Conservation (phyloP, 53 echinoderm and acorn worm genomes). For the Paracentrotus lividus region DNA sequence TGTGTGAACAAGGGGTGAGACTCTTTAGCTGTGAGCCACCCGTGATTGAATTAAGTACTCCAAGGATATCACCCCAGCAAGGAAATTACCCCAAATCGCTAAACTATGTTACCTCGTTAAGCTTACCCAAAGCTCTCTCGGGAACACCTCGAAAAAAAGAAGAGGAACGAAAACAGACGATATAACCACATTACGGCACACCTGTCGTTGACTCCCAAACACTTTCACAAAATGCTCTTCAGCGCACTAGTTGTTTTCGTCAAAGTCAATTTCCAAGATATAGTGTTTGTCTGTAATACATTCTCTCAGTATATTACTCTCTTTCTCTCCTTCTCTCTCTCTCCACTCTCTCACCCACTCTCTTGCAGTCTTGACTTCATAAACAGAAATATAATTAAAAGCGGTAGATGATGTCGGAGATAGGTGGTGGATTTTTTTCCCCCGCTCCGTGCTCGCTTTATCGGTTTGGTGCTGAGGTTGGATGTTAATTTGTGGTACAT, state of each 20-base stretch:
- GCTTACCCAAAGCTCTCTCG: slow-evolving; percentile 37
- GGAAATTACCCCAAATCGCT: slow-evolving; percentile 65
- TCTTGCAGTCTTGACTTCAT: neutral
- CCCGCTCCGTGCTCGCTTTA: neutral
- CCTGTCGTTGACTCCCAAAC: slow-evolving; percentile 52
- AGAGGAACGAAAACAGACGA: slow-evolving; percentile 57
- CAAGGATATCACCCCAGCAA: slow-evolving; percentile 40
- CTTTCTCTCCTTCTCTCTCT: neutral
- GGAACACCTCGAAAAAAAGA: slow-evolving; percentile 38
- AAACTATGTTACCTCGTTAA: slow-evolving; percentile 68
- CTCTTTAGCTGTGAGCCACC: slow-evolving; percentile 20
- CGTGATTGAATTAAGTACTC: slow-evolving; percentile 53
- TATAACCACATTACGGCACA: slow-evolving; percentile 56
- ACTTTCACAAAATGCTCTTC: slow-evolving; percentile 9
- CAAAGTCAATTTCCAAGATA: neutral
- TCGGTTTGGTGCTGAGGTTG: slow-evolving; percentile 43
- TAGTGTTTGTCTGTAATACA: neutral
- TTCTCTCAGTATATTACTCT: neutral
- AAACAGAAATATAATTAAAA: slow-evolving; percentile 1
- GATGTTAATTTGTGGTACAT: slow-evolving; percentile 60
- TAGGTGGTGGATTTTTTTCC: slow-evolving; percentile 21
- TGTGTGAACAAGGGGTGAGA: too few species aligned
- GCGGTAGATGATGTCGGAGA: slow-evolving; percentile 21
- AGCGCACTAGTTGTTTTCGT: slow-evolving; percentile 29
- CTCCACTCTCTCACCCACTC: neutral